Evolutionary conservation across 2,888 invertebrate genomes (phyloP).

Genomic region (Agapostemon virescens): DNA sequence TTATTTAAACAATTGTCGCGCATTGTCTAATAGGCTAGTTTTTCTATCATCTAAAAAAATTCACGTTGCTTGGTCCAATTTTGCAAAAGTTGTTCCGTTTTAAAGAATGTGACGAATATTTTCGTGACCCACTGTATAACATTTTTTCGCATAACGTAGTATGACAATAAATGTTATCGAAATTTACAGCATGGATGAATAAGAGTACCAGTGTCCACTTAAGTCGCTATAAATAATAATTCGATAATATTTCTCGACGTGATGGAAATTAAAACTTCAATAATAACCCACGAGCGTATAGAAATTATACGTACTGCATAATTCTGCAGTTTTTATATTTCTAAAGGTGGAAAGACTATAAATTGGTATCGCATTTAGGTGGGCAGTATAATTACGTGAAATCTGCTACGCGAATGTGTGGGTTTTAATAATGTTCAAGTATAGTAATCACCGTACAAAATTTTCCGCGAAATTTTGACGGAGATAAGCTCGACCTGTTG

Average conservation of each 20-base stretch:
- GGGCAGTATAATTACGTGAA: not conserved
- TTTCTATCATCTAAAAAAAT: no score
- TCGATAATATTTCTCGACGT: not conserved
- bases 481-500: conserved; percentile 9
- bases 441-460: not conserved
- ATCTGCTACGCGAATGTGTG: not conserved
- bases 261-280: not conserved
- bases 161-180: no score
- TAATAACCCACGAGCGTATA: not conserved
- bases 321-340: not conserved
- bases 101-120: no score
- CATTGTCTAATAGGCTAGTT: no score
- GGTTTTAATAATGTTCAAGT: not conserved
- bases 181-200: no score
- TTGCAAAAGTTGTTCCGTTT: no score
- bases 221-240: no score
- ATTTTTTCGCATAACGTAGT: no score
- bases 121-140: no score
- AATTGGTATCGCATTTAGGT: not conserved
- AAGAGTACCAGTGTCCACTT: no score
- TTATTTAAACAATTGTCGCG: no score
- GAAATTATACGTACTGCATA: not conserved
- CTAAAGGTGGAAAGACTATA: not conserved
- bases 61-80: no score
- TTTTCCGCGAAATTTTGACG: not conserved